Evolutionary conservation across 2,113 vertebrate genomes (phyloP).

Genomic region (Thermophis baileyi): DNA sequence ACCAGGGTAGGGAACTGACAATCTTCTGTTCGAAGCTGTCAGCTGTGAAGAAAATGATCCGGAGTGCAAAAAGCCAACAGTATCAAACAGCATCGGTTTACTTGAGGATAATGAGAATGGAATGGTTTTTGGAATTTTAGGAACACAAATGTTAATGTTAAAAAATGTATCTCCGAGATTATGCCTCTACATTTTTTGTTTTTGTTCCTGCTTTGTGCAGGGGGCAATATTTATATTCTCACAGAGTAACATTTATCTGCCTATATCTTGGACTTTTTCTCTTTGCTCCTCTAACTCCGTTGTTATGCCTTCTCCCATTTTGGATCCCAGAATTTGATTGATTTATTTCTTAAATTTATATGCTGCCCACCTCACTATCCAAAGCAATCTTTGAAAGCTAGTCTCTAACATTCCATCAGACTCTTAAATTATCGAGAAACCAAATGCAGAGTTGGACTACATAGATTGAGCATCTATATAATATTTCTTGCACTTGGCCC

Average conservation of each 20-base stretch:
- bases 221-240: neutral
- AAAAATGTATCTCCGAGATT: neutral
- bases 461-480: slow-evolving; percentile 13
- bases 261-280: neutral
- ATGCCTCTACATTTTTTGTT: neutral
- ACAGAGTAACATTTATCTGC: neutral
- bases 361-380: neutral
- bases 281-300: neutral
- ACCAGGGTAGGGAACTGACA: slow-evolving; percentile 5
- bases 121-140: neutral
- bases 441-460: neutral
- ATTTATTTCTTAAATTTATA: neutral
- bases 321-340: neutral
- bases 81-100: neutral
- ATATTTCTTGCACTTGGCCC: slow-evolving; percentile 29
- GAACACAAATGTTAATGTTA: neutral
- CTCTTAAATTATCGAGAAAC: neutral
- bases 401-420: neutral
- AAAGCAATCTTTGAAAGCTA: neutral
- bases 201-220: neutral
- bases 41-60: neutral
- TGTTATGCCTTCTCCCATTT: neutral
- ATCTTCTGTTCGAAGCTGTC: slow-evolving; percentile 18
- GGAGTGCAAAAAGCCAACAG: neutral
- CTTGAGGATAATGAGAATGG: neutral